Base-by-base conservation (phyloP, 2,888 invertebrate genomes). In the Scotopteryx bipunctaria region DNA sequence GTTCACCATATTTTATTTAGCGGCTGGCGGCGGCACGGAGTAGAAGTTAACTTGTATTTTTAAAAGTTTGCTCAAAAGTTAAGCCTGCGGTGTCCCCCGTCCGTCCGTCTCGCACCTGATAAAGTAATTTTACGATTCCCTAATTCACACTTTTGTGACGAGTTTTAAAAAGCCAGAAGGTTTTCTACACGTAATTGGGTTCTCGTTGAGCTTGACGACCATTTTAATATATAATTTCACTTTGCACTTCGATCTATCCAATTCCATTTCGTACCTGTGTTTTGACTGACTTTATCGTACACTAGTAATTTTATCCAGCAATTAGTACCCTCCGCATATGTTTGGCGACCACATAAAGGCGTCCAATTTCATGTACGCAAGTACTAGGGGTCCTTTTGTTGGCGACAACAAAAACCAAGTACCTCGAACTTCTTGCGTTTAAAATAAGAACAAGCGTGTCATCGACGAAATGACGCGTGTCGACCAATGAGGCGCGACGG, bases 381-480 rank as follows among this genome's bases (percentile, higher is more conserved):
- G 64, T 61, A 56, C 61, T 74, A 77, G 76, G 83, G 79, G 77
- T 70, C 63, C 76, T 72, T 78, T 86, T 86, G 84, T 86, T 72
- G 63, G 58, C 66, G 66, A 74, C 65, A 78, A 85, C 83, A 87
- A 88, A 85, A 82, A 74, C 72, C 73, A 64, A 76, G 82, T 84
- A 79, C 83, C 76, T 78, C 78, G 61, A 76, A 81, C 78, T 85
- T 85, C 86, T 86, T 87, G 73, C 78, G 79, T 78, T 78, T 69
- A 81, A 88, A 89, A 89, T 89, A 90, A 90, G 90, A 90, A 89
- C 88, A 89, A 89, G 88, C 83, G 80, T 89, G 87, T 88, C 88
- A 89, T 88, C 87, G 89, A 88, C 76, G 83, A 88, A 89, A 88
- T 90, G 87, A 89, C 86, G 88, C 86, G 86, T 87, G 87, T 86